These are phyloP conservation scores for Hydractinia symbiolongicarpus DNA, from an alignment of 30 jellyfish, hydroid and myxozoan species.

Conservation along the genomic window DNA sequence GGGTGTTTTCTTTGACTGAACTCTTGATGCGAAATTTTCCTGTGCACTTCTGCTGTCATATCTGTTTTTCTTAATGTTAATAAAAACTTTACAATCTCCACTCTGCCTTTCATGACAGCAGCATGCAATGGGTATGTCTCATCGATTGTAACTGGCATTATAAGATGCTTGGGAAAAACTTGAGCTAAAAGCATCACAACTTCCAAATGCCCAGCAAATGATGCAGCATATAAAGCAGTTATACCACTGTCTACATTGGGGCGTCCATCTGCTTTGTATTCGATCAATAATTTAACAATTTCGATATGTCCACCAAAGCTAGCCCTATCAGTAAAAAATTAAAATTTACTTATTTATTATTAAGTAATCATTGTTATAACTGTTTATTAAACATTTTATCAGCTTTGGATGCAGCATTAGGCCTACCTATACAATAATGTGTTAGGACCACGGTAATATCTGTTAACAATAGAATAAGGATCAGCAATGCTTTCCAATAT, in stretches of 20 bases:
- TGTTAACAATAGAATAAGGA: slow-evolving; percentile 46
- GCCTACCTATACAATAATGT: slow-evolving; percentile 57
- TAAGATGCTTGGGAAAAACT: slow-evolving; percentile 44
- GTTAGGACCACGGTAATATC: slow-evolving; percentile 77
- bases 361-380: background rate
- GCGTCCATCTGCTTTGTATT: slow-evolving; percentile 83
- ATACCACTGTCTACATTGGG: slow-evolving; percentile 75
- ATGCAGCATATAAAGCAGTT: slow-evolving; percentile 84
- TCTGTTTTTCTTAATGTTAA: slow-evolving; percentile 38
- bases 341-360: no score
- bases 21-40: slow-evolving; percentile 7
- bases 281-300: slow-evolving; percentile 64
- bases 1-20: background rate
- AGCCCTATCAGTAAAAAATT: slow-evolving; percentile 46
- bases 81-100: slow-evolving; percentile 42
- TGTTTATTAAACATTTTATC: background rate
- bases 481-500: slow-evolving; percentile 24
- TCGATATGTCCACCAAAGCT: slow-evolving; percentile 57
- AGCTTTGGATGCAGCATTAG: no score
- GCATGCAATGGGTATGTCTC: slow-evolving; percentile 76
- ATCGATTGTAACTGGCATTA: slow-evolving; percentile 53
- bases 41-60: background rate
- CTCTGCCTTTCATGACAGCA: slow-evolving; percentile 49
- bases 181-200: slow-evolving; percentile 45
- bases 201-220: slow-evolving; percentile 56